These are phyloP conservation scores for Dichetophora obliterata DNA, from an alignment of 2,888 invertebrate species.

Conservation along the genomic window DNA sequence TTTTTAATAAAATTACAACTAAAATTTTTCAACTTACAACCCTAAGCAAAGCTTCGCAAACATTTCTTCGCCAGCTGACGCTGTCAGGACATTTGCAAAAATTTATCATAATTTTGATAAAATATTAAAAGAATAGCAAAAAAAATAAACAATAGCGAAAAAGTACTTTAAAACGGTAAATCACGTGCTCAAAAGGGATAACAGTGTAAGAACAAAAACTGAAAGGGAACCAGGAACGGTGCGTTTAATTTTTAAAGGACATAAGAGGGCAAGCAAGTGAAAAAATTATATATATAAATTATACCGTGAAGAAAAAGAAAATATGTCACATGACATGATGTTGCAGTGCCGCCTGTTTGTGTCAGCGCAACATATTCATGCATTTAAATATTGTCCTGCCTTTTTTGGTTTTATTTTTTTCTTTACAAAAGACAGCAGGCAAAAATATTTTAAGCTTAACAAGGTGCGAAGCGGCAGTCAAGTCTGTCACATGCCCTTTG, in stretches of 20 bases:
- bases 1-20: background rate
- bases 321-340: constrained; percentile 25
- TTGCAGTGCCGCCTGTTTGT: background rate
- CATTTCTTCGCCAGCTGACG: constrained; percentile 26
- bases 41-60: background rate
- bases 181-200: constrained; percentile 32
- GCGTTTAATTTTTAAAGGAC: constrained; percentile 18
- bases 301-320: background rate
- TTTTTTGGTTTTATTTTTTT: no score
- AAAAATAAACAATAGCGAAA: background rate
- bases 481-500: constrained; percentile 39
- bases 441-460: background rate
- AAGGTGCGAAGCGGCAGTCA: constrained; percentile 25
- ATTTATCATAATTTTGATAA: constrained; percentile 29
- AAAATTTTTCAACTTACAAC: background rate
- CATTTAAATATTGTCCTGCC: constrained; percentile 4
- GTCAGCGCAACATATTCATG: constrained; percentile 26
- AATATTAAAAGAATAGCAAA: constrained; percentile 5
- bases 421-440: background rate
- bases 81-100: constrained; percentile 12
- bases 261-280: background rate
- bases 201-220: background rate
- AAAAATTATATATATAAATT: background rate
- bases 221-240: background rate
- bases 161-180: constrained; percentile 24